Conservation (phyloP, 2,888 invertebrate species). For the Venustoraphidia nigricollis region DNA sequence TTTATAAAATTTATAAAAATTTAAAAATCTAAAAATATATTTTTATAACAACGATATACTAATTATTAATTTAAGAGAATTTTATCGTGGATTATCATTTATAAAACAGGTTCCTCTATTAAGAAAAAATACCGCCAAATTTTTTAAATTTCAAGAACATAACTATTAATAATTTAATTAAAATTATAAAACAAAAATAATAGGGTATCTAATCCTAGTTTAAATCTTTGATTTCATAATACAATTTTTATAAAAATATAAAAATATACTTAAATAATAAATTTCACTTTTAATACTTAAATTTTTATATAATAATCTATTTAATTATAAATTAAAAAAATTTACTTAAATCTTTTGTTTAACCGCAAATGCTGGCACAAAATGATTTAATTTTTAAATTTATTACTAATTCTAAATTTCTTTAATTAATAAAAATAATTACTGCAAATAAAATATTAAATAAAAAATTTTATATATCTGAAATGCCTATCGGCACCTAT, state of each 20-base stretch:
- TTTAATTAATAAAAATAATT: slow-evolving; percentile 40
- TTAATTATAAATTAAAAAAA: slow-evolving; percentile 32
- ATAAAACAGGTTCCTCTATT: slow-evolving; percentile 54
- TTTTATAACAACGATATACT: slow-evolving; percentile 28
- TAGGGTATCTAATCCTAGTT: slow-evolving; percentile 57
- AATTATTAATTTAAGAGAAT: slow-evolving; percentile 31
- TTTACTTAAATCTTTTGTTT: slow-evolving; percentile 42
- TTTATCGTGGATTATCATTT: slow-evolving; percentile 49
- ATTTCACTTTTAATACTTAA: slow-evolving; percentile 39
- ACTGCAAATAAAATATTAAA: slow-evolving; percentile 24
- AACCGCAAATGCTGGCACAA: slow-evolving; percentile 60
- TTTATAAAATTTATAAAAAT: slow-evolving; percentile 29
- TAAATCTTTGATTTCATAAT: slow-evolving; percentile 28
- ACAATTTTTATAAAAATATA: slow-evolving; percentile 24
- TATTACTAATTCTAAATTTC: slow-evolving; percentile 44
- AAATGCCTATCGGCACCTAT: no score
- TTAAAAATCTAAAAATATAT: slow-evolving; percentile 30
- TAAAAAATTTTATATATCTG: slow-evolving; percentile 39
- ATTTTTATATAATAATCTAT: slow-evolving; percentile 24
- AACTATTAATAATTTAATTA: slow-evolving; percentile 38
- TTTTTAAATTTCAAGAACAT: slow-evolving; percentile 50
- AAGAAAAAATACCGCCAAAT: slow-evolving; percentile 54
- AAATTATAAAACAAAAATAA: slow-evolving; percentile 35
- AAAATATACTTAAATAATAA: slow-evolving; percentile 32
- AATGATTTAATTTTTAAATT: slow-evolving; percentile 40